A percentile compares a stretch with the other conserved stretches of the same genome.
Conservation (phyloP, 2,797 vertebrate genomes). For the Falco berigora region DNA sequence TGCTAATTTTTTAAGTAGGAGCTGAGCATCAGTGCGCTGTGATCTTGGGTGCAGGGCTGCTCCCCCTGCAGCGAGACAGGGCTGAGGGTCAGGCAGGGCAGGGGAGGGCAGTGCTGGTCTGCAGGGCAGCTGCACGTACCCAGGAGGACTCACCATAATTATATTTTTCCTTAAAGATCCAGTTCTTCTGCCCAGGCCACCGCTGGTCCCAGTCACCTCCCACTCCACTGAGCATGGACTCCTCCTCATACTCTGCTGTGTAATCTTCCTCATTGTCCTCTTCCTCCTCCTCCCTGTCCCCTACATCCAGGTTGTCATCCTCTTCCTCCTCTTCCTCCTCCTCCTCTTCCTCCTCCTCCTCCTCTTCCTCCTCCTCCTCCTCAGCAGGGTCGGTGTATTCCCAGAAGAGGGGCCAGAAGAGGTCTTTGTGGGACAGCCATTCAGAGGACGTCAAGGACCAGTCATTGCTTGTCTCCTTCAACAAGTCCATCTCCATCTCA, state of each 20-base stretch:
- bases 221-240: conserved; percentile 75
- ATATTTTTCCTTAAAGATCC: conserved; percentile 77
- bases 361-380: conserved; percentile 61
- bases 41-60: neutral
- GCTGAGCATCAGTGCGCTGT: neutral
- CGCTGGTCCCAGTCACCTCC: conserved; percentile 70
- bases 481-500: conserved; percentile 85
- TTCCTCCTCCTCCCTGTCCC: conserved; percentile 42
- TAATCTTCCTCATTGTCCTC: conserved; percentile 73
- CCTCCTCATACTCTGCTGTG: conserved; percentile 75
- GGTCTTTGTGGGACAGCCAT: conserved; percentile 79
- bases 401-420: conserved; percentile 89
- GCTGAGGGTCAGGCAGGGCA: neutral
- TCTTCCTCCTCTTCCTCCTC: conserved; percentile 69
- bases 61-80: neutral
- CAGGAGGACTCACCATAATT: conserved; percentile 76
- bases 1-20: neutral
- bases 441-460: conserved; percentile 79
- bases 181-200: conserved; percentile 73
- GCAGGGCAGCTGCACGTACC: neutral
- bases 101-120: neutral
- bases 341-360: conserved; percentile 69
- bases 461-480: conserved; percentile 77
- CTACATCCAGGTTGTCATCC: conserved; percentile 73
- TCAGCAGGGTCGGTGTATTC: conserved; percentile 76